These are phyloP conservation scores for Drosophila rubida DNA, from an alignment of 2,888 invertebrate genomes.

Conservation along the genomic window DNA sequence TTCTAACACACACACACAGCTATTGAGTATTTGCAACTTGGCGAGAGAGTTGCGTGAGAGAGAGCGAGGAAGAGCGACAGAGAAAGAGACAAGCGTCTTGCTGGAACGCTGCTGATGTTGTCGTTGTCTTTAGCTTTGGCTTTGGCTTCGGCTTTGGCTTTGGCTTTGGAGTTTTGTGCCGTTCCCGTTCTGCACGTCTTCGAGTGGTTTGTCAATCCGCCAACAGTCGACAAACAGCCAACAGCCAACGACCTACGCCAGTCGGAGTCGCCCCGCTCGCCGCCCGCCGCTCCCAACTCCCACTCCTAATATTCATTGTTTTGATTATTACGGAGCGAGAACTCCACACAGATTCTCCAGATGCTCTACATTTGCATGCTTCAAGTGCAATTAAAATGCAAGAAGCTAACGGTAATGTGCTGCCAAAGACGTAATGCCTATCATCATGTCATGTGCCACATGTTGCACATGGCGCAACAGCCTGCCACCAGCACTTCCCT, in stretches of 20 bases:
- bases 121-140: background rate
- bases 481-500: background rate
- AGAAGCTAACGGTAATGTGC: constrained; percentile 55
- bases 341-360: constrained; percentile 33
- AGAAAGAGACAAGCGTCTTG: constrained; percentile 44
- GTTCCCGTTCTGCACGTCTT: constrained; percentile 55
- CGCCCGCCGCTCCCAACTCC: background rate
- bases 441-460: constrained; percentile 25
- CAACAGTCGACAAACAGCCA: constrained; percentile 20
- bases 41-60: constrained; percentile 30
- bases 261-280: constrained; percentile 1
- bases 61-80: constrained; percentile 23
- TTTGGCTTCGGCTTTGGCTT: constrained; percentile 41
- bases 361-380: constrained; percentile 68
- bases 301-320: constrained; percentile 26
- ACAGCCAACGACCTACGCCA: constrained; percentile 57
- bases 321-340: constrained; percentile 42
- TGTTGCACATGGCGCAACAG: constrained; percentile 17
- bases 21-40: constrained; percentile 64
- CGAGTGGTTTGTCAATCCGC: constrained; percentile 64
- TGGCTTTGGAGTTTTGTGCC: constrained; percentile 48
- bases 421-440: constrained; percentile 44
- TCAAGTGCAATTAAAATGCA: constrained; percentile 65
- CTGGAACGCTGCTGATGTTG: constrained; percentile 17
- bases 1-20: constrained; percentile 56